phyloP scores from a whole-genome alignment of 2,797 vertebrate genomes.

The Molossus molossus region DNA sequence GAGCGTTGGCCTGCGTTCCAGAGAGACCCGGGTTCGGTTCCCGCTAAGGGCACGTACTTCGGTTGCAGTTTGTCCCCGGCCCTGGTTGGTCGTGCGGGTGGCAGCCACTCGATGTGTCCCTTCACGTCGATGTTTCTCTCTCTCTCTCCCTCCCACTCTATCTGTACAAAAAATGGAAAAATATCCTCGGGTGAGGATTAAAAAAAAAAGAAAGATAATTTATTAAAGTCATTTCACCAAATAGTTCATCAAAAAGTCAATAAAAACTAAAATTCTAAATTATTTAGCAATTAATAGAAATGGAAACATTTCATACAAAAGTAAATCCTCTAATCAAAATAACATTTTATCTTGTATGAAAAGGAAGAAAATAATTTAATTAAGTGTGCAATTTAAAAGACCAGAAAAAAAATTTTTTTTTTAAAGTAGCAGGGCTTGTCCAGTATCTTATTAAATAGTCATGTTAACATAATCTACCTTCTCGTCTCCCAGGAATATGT shows the following conservation, averaged over 20 bases:
- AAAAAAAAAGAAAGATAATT: background rate
- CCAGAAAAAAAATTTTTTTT: background rate
- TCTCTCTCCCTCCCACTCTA: too few species aligned
- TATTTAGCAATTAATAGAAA: background rate
- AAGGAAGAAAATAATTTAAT: constrained; percentile 3
- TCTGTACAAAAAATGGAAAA: too few species aligned
- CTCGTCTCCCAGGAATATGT: background rate
- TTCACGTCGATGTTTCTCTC: too few species aligned
- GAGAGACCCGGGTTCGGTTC: too few species aligned
- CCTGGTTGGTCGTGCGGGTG: too few species aligned
- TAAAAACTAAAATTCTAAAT: background rate
- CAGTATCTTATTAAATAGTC: background rate
- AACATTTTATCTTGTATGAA: background rate
- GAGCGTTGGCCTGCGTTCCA: too few species aligned
- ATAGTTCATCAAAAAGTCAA: background rate
- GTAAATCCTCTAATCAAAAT: background rate
- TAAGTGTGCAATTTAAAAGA: background rate
- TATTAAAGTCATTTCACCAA: background rate
- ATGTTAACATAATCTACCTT: background rate
- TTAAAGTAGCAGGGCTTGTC: background rate
- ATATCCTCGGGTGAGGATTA: too few species aligned
- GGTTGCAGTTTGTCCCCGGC: too few species aligned
- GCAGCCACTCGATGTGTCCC: too few species aligned
- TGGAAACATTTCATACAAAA: background rate
- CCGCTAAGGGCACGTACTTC: too few species aligned